Base-by-base conservation (phyloP, 2,797 vertebrate species). In the Decapterus maruadsi region DNA sequence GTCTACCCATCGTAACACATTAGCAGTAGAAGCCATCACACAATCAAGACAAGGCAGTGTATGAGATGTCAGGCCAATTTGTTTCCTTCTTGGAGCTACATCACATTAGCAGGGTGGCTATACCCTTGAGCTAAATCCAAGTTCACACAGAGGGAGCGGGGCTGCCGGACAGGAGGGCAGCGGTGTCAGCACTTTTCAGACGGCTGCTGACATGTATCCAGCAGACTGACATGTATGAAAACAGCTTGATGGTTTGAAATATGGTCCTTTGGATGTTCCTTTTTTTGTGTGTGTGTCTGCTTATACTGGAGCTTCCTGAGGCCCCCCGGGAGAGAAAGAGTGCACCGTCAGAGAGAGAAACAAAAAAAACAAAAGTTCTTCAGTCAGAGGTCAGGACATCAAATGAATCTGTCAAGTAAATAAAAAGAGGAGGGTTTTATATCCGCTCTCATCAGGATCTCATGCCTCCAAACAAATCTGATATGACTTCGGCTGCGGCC, bases 71-170 rank as follows among this genome's bases (percentile, higher is more conserved):
- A 93, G 92, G 90, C 90, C 92, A 92, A 94, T 94, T 95, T 94
- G 93, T 93, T 94, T 93, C 90, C 84, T 89, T 91, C 92, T 91
- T 78, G 76, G 86, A 91, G 93, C 92, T 92, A 92, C 92, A 93
- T 93, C 93, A 91, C 91, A 93, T 93, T 94, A 94, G 92, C 90
- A 83, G 89, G 86, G 87, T 84, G 86, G 90, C 89, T 90, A 90
- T 94, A 94, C 94, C 94, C 94, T 95, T 94, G 94, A 95, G 93
- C 93, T 92, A 93, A 93, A 94, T 93, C 93, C 93, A 94, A 94
- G 94, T 94, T 94, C 93, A 93, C 89, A 90, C 86, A 88, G 87
- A 88, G 85, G 89, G 87, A 91, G 88, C 72, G 58, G 75, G 75
- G 80, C 86, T 78, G 89, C 87, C 43, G 90, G 93, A 92, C 92